A percentile compares a stretch with the other conserved stretches of the same genome.
Conservation (phyloP, 2,113 vertebrate species). For the Ammodytes dubius region DNA sequence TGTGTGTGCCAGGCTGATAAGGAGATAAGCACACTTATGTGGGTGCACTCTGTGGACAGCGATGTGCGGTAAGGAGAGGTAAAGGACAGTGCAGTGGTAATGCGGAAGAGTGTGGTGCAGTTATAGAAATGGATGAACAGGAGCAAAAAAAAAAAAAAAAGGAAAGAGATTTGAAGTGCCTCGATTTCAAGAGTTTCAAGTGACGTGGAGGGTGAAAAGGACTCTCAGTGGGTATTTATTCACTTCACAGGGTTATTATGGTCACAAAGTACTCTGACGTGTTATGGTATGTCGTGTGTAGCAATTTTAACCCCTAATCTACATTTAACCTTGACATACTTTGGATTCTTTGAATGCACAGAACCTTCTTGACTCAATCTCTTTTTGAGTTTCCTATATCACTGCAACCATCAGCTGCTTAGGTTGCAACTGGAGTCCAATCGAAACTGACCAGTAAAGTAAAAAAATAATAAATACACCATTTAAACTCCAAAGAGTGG, state of each 20-base stretch:
- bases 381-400: background rate
- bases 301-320: background rate
- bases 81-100: constrained; percentile 68
- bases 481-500: background rate
- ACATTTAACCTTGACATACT: background rate
- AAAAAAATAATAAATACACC: background rate
- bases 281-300: background rate
- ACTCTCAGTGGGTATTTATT: background rate
- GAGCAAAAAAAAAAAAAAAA: background rate
- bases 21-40: constrained; percentile 59
- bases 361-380: background rate
- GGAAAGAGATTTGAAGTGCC: background rate
- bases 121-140: constrained; percentile 37
- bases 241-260: background rate
- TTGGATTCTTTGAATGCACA: background rate
- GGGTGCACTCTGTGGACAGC: constrained; percentile 45
- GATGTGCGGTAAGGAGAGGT: constrained; percentile 55
- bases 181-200: constrained; percentile 16
- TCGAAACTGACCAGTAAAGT: background rate
- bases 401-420: background rate
- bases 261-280: background rate
- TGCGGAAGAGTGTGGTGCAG: constrained; percentile 37
- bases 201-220: constrained; percentile 26
- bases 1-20: constrained; percentile 27
- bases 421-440: background rate